Conservation (phyloP, 2,888 invertebrate species). For the Tipula confusa region DNA sequence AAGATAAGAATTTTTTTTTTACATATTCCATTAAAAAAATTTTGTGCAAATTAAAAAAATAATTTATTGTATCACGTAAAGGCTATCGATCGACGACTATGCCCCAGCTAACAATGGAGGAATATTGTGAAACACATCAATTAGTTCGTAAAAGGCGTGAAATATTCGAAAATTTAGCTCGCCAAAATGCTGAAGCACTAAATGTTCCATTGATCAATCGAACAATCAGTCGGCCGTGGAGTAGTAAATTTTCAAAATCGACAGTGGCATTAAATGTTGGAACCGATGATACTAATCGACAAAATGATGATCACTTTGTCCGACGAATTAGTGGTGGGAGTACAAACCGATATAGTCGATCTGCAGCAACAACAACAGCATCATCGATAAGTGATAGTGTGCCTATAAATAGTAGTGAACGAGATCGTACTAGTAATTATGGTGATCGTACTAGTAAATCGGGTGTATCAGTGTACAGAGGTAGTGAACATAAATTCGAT, state of each 20-base stretch:
- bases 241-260: background rate
- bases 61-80: no score
- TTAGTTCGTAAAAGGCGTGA: background rate
- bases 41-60: no score
- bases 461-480: background rate
- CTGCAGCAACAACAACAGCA: background rate
- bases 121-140: background rate
- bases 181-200: background rate
- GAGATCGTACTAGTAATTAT: background rate
- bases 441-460: background rate
- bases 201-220: background rate
- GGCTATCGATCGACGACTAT: background rate
- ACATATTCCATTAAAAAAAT: no score
- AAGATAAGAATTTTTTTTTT: no score
- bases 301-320: background rate
- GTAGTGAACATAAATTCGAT: background rate
- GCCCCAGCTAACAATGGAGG: background rate
- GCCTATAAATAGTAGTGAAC: background rate
- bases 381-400: background rate
- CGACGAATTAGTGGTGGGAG: background rate
- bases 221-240: background rate
- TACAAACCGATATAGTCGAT: background rate
- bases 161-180: constrained; percentile 14
- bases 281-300: background rate
- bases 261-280: background rate